Evolutionary conservation across 2,113 vertebrate genomes (phyloP), one percentile per base, ranked within the genome.

Genomic region (Machaerirhynchus nigripectus): DNA sequence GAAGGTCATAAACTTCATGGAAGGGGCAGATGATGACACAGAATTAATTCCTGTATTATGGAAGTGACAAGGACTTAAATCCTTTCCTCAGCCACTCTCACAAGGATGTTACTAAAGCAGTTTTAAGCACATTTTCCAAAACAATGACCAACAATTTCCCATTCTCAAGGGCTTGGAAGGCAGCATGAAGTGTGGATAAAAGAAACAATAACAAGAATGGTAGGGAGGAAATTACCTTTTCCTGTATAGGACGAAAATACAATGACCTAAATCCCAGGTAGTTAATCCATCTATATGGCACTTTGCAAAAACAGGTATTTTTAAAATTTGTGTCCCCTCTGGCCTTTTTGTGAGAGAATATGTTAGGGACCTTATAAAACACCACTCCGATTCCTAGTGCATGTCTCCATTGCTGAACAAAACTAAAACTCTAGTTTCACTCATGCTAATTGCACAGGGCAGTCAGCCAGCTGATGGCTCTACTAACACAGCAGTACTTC

Each of bases 121-220:
- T 70, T 88, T 31, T 19, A 74, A 70, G 19, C 47, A 18, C 13
- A 17, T 74, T 74, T 90, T 71, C 52, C 52, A 56, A 76, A 85
- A 83, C 19, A 30, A 33, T 2, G 1, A 40, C 17, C 13, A 30
- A 30, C 0, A 0, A 44, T 44, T 78, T 93, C 55, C 33, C 0
- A 0, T 24, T 84, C 67, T 67, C 9, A 40, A 59, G 6, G 8
- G 7, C 56, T 40, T 79, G 30, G 26, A 81, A 63, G 31, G 20
- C 18, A 53, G 40, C 42, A 42, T 17, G 49, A 40, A 42, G 6
- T 4, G 1, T 19, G 37, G 23, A 65, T 12, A 15, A 61, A 78
- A 74, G 46, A 17, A 82, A 42, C 21, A 52, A 46, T 24, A 20
- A 40, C 23, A 79, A 79, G 39, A 83, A 79, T 5, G 12, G 53